Evolutionary conservation across 2,113 vertebrate species (phyloP).

Genomic region (Triplophysa rosa): DNA sequence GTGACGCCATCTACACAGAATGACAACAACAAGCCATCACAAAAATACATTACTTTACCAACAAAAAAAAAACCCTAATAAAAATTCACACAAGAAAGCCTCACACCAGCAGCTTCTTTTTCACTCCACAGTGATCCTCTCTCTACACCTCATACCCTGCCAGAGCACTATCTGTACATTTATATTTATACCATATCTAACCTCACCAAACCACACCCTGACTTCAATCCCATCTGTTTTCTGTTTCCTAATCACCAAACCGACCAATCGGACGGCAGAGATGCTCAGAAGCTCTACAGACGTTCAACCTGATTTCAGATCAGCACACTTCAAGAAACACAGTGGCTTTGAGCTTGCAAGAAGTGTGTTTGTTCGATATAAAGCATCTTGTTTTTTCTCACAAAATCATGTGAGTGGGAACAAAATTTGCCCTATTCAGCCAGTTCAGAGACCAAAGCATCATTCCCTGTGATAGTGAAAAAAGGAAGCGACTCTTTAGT

Average conservation of each 20-base stretch:
- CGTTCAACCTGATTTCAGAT: not conserved
- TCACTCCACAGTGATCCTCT: slow-evolving; percentile 1
- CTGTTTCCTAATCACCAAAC: not conserved
- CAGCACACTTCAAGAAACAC: not conserved
- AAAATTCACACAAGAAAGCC: not conserved
- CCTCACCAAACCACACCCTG: not conserved
- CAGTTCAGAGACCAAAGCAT: not conserved
- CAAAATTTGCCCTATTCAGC: not conserved
- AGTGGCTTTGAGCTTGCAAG: not conserved
- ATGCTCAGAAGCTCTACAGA: not conserved
- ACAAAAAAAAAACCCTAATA: not conserved
- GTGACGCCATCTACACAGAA: slow-evolving; percentile 63
- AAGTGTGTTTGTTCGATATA: not conserved
- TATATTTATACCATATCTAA: slow-evolving; percentile 24
- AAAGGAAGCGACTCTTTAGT: not conserved
- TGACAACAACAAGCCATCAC: not conserved
- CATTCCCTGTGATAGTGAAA: not conserved
- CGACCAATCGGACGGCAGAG: not conserved
- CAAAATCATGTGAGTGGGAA: not conserved
- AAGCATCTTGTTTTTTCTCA: not conserved
- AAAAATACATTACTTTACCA: not conserved
- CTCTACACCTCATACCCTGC: not conserved
- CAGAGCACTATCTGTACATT: not conserved
- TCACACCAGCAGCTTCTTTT: slow-evolving; percentile 31
- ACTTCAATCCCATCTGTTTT: slow-evolving; percentile 19